Evolutionary conservation across 1,140 invertebrate species (phyloP).

Genomic region (Acromyrmex heyeri): DNA sequence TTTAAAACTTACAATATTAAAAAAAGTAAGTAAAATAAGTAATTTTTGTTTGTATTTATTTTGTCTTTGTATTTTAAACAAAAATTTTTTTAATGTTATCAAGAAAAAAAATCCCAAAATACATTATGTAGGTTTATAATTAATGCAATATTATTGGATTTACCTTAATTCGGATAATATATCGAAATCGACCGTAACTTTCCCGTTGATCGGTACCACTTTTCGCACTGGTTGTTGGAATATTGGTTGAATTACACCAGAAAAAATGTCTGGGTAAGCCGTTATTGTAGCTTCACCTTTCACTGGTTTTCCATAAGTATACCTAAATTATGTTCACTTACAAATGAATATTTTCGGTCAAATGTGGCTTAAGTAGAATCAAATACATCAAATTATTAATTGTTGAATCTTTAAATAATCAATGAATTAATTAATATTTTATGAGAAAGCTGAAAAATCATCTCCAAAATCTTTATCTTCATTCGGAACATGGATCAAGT

Average conservation of each 20-base stretch:
- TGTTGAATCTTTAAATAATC: background rate
- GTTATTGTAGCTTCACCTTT: constrained; percentile 92
- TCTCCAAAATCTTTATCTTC: background rate
- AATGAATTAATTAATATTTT: background rate
- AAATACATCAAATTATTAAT: background rate
- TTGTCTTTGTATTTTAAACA: background rate
- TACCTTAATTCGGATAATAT: constrained; percentile 90
- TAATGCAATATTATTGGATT: constrained; percentile 49
- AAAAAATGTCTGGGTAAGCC: constrained; percentile 92
- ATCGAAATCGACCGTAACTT: constrained; percentile 92
- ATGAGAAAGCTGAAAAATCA: background rate
- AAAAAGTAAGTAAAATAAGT: background rate
- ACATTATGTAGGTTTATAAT: background rate
- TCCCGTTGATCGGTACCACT: constrained; percentile 93
- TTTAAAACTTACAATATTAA: background rate
- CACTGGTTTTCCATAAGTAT: constrained; percentile 94
- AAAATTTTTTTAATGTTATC: constrained; percentile 12
- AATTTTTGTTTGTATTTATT: background rate
- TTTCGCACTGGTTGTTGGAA: constrained; percentile 92
- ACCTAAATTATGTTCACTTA: constrained; percentile 85
- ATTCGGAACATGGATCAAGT: background rate
- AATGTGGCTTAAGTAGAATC: constrained; percentile 19
- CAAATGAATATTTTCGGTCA: constrained; percentile 69
- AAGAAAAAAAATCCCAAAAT: background rate
- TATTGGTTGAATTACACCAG: constrained; percentile 92